phyloP scores from a whole-genome alignment of 1,140 invertebrate species.

The Caenorhabditis briggsae region DNA sequence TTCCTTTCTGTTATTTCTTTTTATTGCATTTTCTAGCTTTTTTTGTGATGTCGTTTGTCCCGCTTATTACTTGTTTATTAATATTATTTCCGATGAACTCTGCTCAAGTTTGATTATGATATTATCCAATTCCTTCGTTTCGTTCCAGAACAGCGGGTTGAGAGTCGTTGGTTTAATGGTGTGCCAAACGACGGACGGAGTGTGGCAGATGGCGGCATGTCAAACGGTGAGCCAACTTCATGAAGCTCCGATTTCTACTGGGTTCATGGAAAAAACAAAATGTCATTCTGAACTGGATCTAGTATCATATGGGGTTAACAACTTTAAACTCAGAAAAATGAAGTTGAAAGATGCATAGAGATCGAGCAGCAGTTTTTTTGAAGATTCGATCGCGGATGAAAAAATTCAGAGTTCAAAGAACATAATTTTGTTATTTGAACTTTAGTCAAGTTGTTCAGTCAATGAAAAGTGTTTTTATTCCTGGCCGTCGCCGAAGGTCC shows the following conservation, averaged over 20 bases:
- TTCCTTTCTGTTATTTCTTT: neutral
- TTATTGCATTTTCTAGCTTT: slow-evolving; percentile 37
- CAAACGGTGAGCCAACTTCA: neutral
- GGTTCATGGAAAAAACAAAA: slow-evolving; percentile 4
- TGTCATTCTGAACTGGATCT: slow-evolving; percentile 12
- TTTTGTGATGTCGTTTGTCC: neutral
- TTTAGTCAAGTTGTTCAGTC: too few species aligned
- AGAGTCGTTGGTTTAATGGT: slow-evolving; percentile 39
- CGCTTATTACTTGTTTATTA: too few species aligned
- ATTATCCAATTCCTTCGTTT: neutral
- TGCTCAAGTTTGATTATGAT: neutral
- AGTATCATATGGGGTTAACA: slow-evolving; percentile 41
- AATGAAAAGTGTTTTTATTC: too few species aligned
- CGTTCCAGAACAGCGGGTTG: neutral
- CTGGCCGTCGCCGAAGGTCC: too few species aligned
- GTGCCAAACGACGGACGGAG: slow-evolving; percentile 14
- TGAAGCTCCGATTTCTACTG: neutral
- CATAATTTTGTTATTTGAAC: too few species aligned
- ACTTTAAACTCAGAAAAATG: neutral
- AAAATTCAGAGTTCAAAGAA: neutral
- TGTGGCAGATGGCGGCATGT: slow-evolving; percentile 24
- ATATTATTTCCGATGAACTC: slow-evolving; percentile 10
- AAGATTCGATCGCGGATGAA: neutral
- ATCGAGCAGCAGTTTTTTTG: too few species aligned
- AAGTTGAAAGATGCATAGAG: neutral